These are phyloP conservation scores for Dryocosmus kuriphilus DNA, from an alignment of 2,888 invertebrate species.

Conservation along the genomic window DNA sequence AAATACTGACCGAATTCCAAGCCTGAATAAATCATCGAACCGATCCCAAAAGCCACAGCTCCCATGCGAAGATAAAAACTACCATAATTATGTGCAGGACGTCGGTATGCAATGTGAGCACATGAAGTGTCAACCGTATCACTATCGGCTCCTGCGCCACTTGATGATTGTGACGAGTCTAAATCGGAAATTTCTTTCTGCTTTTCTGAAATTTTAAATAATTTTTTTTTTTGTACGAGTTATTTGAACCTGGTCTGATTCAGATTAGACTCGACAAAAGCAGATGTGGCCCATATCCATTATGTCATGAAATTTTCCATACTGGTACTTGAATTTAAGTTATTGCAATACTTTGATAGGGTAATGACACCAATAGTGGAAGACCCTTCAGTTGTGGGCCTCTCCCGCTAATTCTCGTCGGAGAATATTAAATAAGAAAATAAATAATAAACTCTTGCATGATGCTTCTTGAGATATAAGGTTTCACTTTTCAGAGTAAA, in stretches of 20 bases:
- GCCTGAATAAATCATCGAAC: slow-evolving; percentile 98
- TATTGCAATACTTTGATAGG: background rate
- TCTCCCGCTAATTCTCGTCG: no score
- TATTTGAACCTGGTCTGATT: no score
- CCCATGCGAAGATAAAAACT: slow-evolving; percentile 96
- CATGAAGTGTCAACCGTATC: slow-evolving; percentile 69
- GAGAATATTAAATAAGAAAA: no score
- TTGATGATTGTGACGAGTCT: slow-evolving; percentile 75
- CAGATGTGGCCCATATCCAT: no score
- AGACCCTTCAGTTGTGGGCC: no score
- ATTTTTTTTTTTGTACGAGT: background rate
- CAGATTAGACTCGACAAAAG: no score
- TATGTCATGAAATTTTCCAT: no score
- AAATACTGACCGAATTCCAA: slow-evolving; percentile 97
- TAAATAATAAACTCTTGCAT: no score
- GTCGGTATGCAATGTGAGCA: slow-evolving; percentile 76
- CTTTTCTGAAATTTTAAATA: slow-evolving; percentile 63
- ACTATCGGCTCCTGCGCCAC: slow-evolving; percentile 74
- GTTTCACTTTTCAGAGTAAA: no score
- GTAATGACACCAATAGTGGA: no score
- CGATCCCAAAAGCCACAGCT: slow-evolving; percentile 97
- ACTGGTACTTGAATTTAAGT: background rate
- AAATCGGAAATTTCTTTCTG: slow-evolving; percentile 75
- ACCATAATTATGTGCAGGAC: slow-evolving; percentile 88
- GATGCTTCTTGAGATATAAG: no score